Evolutionary conservation across 1,140 invertebrate genomes (phyloP), one percentile per base, ranked within the genome.

Genomic region (Rhynchophorus ferrugineus): DNA sequence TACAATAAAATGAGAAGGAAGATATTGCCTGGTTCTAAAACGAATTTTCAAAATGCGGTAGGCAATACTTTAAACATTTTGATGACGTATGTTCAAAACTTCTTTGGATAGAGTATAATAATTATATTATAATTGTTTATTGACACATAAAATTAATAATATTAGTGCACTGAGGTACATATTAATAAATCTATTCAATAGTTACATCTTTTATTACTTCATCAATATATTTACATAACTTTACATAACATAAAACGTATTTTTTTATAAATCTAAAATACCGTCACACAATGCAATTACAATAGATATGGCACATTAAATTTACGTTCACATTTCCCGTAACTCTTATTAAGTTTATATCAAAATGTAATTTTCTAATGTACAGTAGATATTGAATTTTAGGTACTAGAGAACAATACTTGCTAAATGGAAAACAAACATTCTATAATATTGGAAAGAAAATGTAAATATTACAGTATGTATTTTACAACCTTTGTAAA

Each of bases 241-340:
- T 63, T 63, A 63, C 59, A 63, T 54, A 60, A 37, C 54, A 44
- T 58, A 56, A 51, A 54, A 55, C 24, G 34, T 54, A 48, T 22
- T 34, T 61, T 52, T 61, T 45, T 29, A 39, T 41, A 52, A 52
- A 52, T 52, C 49, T 52, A 52, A 57, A 56, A 34, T 57, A 59
- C 57, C 57, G 58, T 60, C 58, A 60, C 57, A 63, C 61, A 47
- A 60, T 57, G 58, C 57, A 57, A 57, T 49, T 62, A 61, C 61
- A 61, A 50, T 61, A 59, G 57, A 57, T 61, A 61, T 63, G 57
- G 59, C 58, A 62, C 61, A 62, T 62, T 51, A 61, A 62, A 53
- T 57, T 52, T 39, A 51, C 36, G 37, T 56, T 29, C 24, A 37
- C 43, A 14, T 37, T 50, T 21, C 42, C 42, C 33, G 14, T 18